Evolutionary conservation across 2,888 invertebrate species (phyloP), one percentile per base, ranked within the genome.

Genomic region (Nineta flava): DNA sequence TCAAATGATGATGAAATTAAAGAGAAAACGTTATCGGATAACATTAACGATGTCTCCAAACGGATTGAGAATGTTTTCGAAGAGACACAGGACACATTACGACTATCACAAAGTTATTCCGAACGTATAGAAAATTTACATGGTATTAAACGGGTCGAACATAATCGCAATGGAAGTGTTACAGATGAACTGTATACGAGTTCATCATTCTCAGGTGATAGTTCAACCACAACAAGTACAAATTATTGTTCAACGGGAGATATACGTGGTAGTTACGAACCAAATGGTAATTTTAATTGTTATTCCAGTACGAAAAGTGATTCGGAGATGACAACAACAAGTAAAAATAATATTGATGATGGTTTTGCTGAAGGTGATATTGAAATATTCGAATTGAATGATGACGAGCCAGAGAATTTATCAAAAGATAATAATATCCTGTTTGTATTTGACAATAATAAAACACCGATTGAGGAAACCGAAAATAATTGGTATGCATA

Each of bases 401-500:
- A 35, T 6, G 48, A 48, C 3, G 32, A 42, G 2, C 15, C 10
- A 3, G 44, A 49, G 6, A 35, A 49, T 21, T 44, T 26, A n/a
- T n/a, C 16, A 19, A 32, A 31, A 26, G 41, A 42, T 31, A 17
- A 13, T 12, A 16, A 47, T 21, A 41, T 19, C 12, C 9, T 15
- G 13, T 49, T 49, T 34, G 61, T 65, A 7, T 67, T 68, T 55
- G 66, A 68, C 45, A 64, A 60, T 31, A 66, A 58, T 49, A 38
- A 38, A 4, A 44, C 5, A 19, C 4, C 2, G 5, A 60, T 61
- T 40, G 69, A 69, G 46, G 77, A 77, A 56, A 69, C 73, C 5
- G 77, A 74, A 57, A 83, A 84, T 57, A 84, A 83, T 63, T 86
- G 86, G 86, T 87, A 87, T 64, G 81, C 81, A 12, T 82, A 81